Conservation (phyloP, 2,888 invertebrate genomes). For the Drosophila silvestris region DNA sequence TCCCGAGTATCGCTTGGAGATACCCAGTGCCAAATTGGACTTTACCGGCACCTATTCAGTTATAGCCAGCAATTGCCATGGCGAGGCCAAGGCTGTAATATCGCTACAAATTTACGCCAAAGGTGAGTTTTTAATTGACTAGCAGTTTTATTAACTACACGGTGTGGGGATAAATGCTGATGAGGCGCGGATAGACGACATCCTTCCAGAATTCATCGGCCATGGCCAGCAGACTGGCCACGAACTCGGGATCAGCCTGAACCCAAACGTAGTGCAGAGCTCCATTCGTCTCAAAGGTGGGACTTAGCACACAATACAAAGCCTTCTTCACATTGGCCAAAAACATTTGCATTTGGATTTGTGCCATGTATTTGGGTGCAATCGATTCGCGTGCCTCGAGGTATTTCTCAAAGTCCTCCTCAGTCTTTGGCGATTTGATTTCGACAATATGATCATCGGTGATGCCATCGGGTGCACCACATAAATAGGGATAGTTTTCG, state of each 20-base stretch:
- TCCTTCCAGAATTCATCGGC: conserved; percentile 84
- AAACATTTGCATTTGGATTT: conserved; percentile 85
- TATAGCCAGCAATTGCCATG: conserved; percentile 92
- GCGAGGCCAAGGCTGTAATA: conserved; percentile 94
- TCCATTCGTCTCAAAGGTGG: conserved; percentile 84
- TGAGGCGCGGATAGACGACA: conserved; percentile 81
- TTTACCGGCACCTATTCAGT: conserved; percentile 95
- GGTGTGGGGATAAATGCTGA: conserved; percentile 77
- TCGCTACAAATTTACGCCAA: conserved; percentile 94
- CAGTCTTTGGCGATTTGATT: conserved; percentile 84
- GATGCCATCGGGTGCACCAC: conserved; percentile 84
- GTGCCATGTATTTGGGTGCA: conserved; percentile 85
- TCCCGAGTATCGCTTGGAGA: conserved; percentile 93
- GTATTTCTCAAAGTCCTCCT: conserved; percentile 85
- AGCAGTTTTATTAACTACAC: conserved; percentile 37
- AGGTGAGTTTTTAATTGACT: conserved; percentile 86
- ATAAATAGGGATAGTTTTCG: conserved; percentile 83
- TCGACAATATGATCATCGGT: conserved; percentile 85
- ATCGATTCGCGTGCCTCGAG: conserved; percentile 84
- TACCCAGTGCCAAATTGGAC: conserved; percentile 93
- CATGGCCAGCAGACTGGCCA: conserved; percentile 79
- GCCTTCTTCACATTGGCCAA: conserved; percentile 84
- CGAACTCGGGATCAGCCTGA: conserved; percentile 84
- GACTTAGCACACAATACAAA: conserved; percentile 84
- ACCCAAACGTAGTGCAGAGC: conserved; percentile 85